Conservation (phyloP, 2,797 vertebrate genomes). For the Spinibarbus caldwelli region DNA sequence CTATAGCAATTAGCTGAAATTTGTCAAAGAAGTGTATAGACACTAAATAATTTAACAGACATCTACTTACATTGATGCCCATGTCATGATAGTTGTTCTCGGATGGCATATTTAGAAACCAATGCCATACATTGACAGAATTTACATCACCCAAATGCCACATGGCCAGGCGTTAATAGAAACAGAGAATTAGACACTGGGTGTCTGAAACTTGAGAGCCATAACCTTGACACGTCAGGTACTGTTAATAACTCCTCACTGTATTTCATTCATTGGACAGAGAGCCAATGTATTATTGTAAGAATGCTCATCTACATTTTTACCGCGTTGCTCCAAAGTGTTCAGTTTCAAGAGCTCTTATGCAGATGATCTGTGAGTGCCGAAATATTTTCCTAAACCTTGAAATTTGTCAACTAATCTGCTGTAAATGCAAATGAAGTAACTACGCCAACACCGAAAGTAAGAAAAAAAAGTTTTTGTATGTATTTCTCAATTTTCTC, state of each 20-base stretch:
- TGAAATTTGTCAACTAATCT: neutral
- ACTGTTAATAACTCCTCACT: slow-evolving; percentile 31
- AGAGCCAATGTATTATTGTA: neutral
- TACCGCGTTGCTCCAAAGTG: neutral
- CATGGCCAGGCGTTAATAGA: neutral
- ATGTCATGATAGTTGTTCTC: neutral
- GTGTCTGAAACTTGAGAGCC: slow-evolving; percentile 46
- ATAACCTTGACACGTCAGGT: slow-evolving; percentile 37
- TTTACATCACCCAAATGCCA: neutral
- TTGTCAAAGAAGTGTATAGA: neutral
- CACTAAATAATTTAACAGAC: neutral
- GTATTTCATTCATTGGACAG: slow-evolving; percentile 15
- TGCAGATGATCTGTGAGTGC: neutral
- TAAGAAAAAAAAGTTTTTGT: neutral
- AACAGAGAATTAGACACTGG: slow-evolving; percentile 8
- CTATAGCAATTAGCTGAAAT: slow-evolving; percentile 10
- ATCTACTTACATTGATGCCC: slow-evolving; percentile 1
- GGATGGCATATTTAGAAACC: neutral
- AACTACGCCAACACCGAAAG: neutral
- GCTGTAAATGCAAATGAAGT: neutral
- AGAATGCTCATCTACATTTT: neutral
- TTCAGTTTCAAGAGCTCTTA: neutral
- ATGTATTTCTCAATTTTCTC: neutral
- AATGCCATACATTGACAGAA: neutral
- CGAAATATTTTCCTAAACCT: slow-evolving; percentile 1